Evolutionary conservation across 2,888 invertebrate genomes (phyloP).

Genomic region (Eurytoma californica): DNA sequence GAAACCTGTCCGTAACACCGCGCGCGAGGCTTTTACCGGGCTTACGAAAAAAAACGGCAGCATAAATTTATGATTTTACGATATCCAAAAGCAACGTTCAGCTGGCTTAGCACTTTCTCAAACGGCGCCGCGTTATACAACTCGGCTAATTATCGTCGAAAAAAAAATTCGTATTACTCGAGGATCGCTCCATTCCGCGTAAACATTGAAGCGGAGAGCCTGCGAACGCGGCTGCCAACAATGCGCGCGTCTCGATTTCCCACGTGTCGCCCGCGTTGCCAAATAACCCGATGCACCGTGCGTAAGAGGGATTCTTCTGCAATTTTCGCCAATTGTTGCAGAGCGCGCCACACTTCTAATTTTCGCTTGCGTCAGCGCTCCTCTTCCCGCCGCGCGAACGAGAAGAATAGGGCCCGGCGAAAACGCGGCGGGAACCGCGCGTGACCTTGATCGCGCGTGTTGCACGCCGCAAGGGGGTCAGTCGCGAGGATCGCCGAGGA

Average conservation of each 20-base stretch:
- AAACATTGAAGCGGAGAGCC: neutral
- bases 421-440: neutral
- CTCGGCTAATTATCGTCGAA: slow-evolving; percentile 1
- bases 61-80: neutral
- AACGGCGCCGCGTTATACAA: neutral
- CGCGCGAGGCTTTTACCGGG: too few relatives aligned
- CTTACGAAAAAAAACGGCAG: too few relatives aligned
- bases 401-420: neutral
- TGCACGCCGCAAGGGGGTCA: neutral
- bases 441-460: slow-evolving; percentile 39
- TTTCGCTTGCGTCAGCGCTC: neutral
- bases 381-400: neutral
- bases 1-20: too few relatives aligned
- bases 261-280: slow-evolving; percentile 33
- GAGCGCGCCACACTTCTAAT: slow-evolving; percentile 1
- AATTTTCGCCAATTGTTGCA: slow-evolving; percentile 2
- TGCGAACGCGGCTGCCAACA: neutral
- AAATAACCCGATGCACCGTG: neutral
- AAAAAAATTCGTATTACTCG: slow-evolving; percentile 18
- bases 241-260: slow-evolving; percentile 28
- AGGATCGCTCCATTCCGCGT: neutral
- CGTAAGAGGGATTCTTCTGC: neutral
- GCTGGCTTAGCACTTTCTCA: neutral
- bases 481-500: slow-evolving; percentile 7
- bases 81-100: neutral